A percentile compares a stretch with the other conserved stretches of the same genome.
Evolutionary conservation across 2,113 vertebrate species (phyloP).

Genomic region (Ictalurus furcatus): DNA sequence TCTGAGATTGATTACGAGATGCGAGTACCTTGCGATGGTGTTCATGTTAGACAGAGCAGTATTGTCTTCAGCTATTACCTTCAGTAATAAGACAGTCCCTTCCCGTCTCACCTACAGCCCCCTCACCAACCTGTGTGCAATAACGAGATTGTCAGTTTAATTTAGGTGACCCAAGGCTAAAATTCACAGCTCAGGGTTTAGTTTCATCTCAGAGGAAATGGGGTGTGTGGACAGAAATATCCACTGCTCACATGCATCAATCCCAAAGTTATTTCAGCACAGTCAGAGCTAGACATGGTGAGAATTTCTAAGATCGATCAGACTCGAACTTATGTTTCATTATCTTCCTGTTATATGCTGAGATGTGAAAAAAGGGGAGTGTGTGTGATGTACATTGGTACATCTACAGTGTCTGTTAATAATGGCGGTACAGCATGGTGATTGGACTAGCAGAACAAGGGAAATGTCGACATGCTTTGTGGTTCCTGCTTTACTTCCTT

Average conservation of each 20-base stretch:
- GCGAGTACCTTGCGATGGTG: no score
- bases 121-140: constrained; percentile 29
- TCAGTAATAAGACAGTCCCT: constrained; percentile 8
- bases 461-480: not conserved
- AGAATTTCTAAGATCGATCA: not conserved
- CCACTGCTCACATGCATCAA: not conserved
- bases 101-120: constrained; percentile 8
- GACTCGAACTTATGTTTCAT: not conserved
- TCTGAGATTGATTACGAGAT: not conserved
- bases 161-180: constrained; percentile 46
- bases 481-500: no score
- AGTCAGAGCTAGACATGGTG: not conserved
- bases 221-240: not conserved
- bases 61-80: constrained; percentile 5
- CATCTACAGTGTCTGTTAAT: not conserved
- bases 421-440: not conserved
- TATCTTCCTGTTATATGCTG: not conserved
- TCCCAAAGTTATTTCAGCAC: not conserved
- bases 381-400: not conserved
- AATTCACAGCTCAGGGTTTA: not conserved
- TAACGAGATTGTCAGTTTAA: constrained; percentile 56
- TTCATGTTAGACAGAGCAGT: not conserved
- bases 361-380: not conserved
- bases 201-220: not conserved
- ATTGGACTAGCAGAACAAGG: not conserved